Evolutionary conservation across 2,113 vertebrate genomes (phyloP).

Genomic region (Cryptotis parvus): DNA sequence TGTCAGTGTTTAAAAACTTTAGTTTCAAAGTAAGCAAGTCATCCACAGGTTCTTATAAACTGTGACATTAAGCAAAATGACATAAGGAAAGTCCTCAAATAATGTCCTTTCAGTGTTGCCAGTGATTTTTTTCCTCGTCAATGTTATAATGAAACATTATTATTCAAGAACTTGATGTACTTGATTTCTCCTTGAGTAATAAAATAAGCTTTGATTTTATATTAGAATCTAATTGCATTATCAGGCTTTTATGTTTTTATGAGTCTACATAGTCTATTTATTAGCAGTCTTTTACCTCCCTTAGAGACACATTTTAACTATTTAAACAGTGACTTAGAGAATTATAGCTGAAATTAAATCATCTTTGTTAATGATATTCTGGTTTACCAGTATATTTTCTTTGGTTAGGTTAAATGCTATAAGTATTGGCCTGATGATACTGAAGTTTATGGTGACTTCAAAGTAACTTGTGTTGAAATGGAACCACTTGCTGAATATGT

Average conservation of each 20-base stretch:
- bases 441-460: slow-evolving; percentile 98
- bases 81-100: not conserved
- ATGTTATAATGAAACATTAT: not conserved
- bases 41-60: not conserved
- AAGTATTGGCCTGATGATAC: slow-evolving; percentile 99
- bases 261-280: not conserved
- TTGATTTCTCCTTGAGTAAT: slow-evolving; percentile 45
- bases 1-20: not conserved
- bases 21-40: not conserved
- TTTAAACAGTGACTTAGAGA: slow-evolving; percentile 6
- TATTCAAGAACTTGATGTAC: not conserved
- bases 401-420: slow-evolving; percentile 97
- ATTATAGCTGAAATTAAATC: not conserved
- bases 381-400: not conserved
- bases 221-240: slow-evolving; percentile 9
- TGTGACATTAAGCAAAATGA: not conserved
- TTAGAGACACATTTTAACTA: slow-evolving; percentile 66
- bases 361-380: not conserved
- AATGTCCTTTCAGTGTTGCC: not conserved
- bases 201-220: slow-evolving; percentile 31
- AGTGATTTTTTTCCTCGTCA: not conserved
- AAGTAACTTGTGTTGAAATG: slow-evolving; percentile 97
- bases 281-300: slow-evolving; percentile 41
- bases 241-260: not conserved
- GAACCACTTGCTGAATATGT: slow-evolving; percentile 98